phyloP scores from a whole-genome alignment of 1,140 invertebrate genomes.

The Platyura marginata region DNA sequence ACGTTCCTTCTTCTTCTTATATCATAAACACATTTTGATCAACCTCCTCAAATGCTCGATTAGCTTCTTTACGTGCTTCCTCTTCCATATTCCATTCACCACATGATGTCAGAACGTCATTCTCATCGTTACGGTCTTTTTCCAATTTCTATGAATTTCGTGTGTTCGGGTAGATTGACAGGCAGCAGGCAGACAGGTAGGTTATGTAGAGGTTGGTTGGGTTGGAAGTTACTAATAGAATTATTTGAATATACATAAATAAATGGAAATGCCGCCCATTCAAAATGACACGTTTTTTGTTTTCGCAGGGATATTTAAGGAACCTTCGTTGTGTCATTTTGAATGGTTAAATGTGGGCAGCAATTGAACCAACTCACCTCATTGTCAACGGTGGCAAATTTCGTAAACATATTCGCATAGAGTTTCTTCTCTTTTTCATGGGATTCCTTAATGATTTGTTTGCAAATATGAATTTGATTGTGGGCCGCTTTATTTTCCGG shows the following conservation, averaged over 20 bases:
- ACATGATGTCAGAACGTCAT: slow-evolving; percentile 44
- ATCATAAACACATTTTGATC: slow-evolving; percentile 22
- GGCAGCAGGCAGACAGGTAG: no score
- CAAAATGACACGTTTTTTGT: not conserved
- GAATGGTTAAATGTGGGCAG: no score
- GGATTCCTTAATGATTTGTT: slow-evolving; percentile 54
- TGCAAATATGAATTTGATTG: slow-evolving; percentile 55
- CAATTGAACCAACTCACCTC: slow-evolving; percentile 45
- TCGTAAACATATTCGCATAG: slow-evolving; percentile 91
- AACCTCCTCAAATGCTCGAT: slow-evolving; percentile 17
- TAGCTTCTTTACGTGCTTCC: slow-evolving; percentile 11
- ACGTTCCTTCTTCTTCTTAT: slow-evolving; percentile 6
- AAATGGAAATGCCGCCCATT: no score
- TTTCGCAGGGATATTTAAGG: not conserved
- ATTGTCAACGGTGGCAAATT: slow-evolving; percentile 62
- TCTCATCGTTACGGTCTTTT: slow-evolving; percentile 33
- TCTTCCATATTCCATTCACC: slow-evolving; percentile 49
- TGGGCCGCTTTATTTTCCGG: slow-evolving; percentile 50
- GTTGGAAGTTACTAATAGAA: no score
- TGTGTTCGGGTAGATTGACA: no score
- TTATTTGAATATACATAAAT: no score
- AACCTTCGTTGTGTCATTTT: no score
- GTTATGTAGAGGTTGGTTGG: no score
- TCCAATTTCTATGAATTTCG: slow-evolving; percentile 29
- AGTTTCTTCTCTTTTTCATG: slow-evolving; percentile 69